phyloP scores from a whole-genome alignment of 2,797 vertebrate species.

The Epinephelus malabaricus region DNA sequence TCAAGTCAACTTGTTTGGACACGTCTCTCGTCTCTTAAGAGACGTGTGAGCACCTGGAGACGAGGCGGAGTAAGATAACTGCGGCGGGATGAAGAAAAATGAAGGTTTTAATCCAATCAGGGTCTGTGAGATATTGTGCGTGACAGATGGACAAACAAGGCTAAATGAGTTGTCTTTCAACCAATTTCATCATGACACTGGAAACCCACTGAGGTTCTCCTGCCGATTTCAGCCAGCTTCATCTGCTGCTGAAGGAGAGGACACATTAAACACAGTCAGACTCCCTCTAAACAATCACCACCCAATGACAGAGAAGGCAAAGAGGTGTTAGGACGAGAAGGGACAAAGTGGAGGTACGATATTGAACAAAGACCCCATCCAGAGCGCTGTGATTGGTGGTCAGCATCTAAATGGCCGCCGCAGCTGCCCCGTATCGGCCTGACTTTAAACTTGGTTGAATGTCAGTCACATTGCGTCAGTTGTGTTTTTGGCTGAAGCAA shows the following conservation, averaged over 20 bases:
- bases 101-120: slow-evolving; percentile 61
- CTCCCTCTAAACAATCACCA: background rate
- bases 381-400: background rate
- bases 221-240: slow-evolving; percentile 14
- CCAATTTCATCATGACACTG: slow-evolving; percentile 69
- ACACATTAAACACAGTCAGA: background rate
- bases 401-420: background rate
- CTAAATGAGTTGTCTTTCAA: slow-evolving; percentile 71
- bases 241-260: slow-evolving; percentile 11
- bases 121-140: slow-evolving; percentile 46
- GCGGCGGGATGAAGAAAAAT: slow-evolving; percentile 28
- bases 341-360: background rate
- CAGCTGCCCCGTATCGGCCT: background rate
- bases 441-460: background rate
- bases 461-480: too few species aligned
- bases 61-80: slow-evolving; percentile 23
- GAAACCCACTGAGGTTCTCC: slow-evolving; percentile 36
- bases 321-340: background rate
- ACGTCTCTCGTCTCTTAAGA: slow-evolving; percentile 23
- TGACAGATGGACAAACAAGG: slow-evolving; percentile 69
- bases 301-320: background rate
- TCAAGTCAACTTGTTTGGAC: slow-evolving; percentile 12
- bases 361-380: background rate
- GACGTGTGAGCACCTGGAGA: slow-evolving; percentile 37
- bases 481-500: too few species aligned